Evolutionary conservation across 2,797 vertebrate species (phyloP).

Genomic region (Loriculus beryllinus): DNA sequence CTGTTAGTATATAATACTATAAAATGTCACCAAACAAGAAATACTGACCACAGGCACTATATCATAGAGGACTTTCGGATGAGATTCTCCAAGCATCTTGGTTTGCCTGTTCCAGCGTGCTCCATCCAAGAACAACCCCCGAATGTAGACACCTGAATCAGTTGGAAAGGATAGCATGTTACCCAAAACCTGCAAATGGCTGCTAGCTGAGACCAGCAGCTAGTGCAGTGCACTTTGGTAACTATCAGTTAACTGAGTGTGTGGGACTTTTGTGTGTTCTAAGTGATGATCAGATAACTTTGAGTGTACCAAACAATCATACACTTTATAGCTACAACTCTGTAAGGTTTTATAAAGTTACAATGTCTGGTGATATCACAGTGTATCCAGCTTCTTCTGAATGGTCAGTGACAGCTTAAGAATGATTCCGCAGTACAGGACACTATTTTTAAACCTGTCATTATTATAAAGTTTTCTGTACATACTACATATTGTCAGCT

Average conservation of each 20-base stretch:
- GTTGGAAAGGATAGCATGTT: neutral
- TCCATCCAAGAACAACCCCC: constrained; percentile 87
- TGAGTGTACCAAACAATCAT: neutral
- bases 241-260: too few species aligned
- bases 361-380: neutral
- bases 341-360: neutral
- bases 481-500: neutral
- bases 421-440: neutral
- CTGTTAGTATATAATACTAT: neutral
- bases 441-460: neutral
- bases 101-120: constrained; percentile 86
- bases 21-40: neutral
- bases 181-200: neutral
- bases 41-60: constrained; percentile 84
- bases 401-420: neutral
- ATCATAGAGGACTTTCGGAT: constrained; percentile 87
- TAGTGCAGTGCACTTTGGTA: neutral
- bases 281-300: neutral
- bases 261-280: neutral
- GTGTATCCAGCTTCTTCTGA: neutral
- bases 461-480: neutral
- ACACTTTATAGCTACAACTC: neutral
- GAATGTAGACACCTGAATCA: constrained; percentile 82
- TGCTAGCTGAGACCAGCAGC: neutral
- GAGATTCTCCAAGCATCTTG: constrained; percentile 84